These are phyloP conservation scores for Halcyon chelicuti DNA, from an alignment of 2,797 vertebrate genomes.

Conservation along the genomic window DNA sequence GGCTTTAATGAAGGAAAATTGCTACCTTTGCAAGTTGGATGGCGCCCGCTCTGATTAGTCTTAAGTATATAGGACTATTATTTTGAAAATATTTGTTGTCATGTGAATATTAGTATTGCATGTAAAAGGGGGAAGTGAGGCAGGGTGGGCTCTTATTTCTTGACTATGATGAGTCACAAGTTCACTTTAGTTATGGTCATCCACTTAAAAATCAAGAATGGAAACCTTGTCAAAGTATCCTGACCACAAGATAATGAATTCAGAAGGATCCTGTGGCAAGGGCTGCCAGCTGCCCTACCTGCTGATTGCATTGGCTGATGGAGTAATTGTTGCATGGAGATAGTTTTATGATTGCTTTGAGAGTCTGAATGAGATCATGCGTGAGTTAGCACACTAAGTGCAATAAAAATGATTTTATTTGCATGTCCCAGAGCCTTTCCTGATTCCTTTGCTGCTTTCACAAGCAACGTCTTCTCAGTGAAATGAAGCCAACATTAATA, in stretches of 20 bases:
- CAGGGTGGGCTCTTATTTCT: not conserved
- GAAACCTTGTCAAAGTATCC: constrained; percentile 21
- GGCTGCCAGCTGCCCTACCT: constrained; percentile 49
- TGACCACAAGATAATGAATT: constrained; percentile 49
- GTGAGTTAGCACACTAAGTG: constrained; percentile 72
- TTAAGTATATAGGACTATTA: constrained; percentile 88
- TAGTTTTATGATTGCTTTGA: constrained; percentile 73
- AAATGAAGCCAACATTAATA: constrained; percentile 68
- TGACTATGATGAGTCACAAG: constrained; percentile 29
- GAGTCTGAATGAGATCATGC: constrained; percentile 72
- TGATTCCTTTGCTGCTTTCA: constrained; percentile 69
- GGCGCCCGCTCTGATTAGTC: constrained; percentile 96
- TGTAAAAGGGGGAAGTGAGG: constrained; percentile 20
- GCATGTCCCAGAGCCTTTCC: constrained; percentile 75
- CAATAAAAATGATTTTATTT: constrained; percentile 77
- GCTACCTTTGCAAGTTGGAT: constrained; percentile 95
- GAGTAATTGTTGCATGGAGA: constrained; percentile 69
- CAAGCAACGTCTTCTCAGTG: constrained; percentile 65
- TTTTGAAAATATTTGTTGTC: constrained; percentile 87
- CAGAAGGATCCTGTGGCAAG: constrained; percentile 35
- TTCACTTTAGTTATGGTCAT: constrained; percentile 32
- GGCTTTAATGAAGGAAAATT: constrained; percentile 98
- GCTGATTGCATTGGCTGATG: constrained; percentile 61
- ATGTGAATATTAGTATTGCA: constrained; percentile 82
- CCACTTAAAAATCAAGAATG: constrained; percentile 42